Evolutionary conservation across 2,888 invertebrate species (phyloP).

Genomic region (Drosophila mettleri): DNA sequence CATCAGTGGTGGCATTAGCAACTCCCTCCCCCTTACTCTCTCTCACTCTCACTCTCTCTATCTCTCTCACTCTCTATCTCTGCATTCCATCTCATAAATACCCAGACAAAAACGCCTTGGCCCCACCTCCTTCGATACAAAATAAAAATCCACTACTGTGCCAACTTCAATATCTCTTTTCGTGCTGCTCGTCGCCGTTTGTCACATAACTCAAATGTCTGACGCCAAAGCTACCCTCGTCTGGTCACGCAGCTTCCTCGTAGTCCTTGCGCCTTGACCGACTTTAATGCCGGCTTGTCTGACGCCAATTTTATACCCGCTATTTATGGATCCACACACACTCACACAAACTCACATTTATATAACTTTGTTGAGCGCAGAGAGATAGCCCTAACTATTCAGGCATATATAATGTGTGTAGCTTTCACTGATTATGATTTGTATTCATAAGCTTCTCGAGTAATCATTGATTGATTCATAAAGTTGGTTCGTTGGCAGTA

Average conservation of each 20-base stretch:
- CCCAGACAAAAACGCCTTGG: conserved; percentile 64
- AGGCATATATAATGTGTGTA: neutral
- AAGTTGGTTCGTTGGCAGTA: neutral
- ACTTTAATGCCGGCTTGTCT: conserved; percentile 78
- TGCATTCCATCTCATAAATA: conserved; percentile 73
- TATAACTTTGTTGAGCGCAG: conserved; percentile 18
- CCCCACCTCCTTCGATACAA: conserved; percentile 54
- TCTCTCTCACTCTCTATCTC: conserved; percentile 1
- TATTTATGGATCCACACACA: conserved; percentile 30
- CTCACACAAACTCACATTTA: conserved; percentile 1
- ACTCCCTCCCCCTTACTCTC: conserved; percentile 13
- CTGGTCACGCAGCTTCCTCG: conserved; percentile 70
- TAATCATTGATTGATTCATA: neutral
- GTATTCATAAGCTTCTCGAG: neutral
- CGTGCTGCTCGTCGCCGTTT: conserved; percentile 45
- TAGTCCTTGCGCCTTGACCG: conserved; percentile 66
- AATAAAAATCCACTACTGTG: conserved; percentile 63
- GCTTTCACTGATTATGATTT: neutral
- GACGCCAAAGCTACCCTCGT: conserved; percentile 72
- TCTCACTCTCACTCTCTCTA: conserved; percentile 3
- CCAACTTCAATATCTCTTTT: conserved; percentile 20
- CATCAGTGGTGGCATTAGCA: conserved; percentile 30
- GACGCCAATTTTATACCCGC: conserved; percentile 82
- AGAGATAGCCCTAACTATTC: neutral
- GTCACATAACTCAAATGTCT: conserved; percentile 81